Conservation (phyloP, 2,113 vertebrate genomes). For the Elephas maximus region DNA sequence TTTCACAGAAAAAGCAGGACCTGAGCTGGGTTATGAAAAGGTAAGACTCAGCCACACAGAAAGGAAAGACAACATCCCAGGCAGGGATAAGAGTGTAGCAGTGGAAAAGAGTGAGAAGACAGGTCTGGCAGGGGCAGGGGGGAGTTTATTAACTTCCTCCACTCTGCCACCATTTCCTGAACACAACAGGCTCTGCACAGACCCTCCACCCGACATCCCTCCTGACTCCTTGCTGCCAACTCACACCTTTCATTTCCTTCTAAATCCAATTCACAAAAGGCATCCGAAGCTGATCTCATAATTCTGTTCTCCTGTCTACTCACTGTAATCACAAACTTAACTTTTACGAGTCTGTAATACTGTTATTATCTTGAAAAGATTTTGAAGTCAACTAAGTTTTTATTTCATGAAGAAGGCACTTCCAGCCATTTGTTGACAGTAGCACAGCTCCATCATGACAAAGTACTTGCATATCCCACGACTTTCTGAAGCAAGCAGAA, state of each 20-base stretch:
- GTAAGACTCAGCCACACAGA: not conserved
- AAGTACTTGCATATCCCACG: not conserved
- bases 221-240: not conserved
- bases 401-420: not conserved
- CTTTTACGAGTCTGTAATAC: not conserved
- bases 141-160: not conserved
- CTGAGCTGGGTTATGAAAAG: not conserved
- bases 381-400: slow-evolving; percentile 2
- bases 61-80: not conserved
- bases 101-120: not conserved
- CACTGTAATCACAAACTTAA: not conserved
- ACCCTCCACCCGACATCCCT: not conserved
- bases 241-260: not conserved
- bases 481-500: not conserved
- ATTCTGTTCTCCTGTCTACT: not conserved
- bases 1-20: not conserved
- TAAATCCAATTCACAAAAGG: slow-evolving; percentile 3
- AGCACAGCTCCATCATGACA: not conserved
- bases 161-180: not conserved
- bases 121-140: accelerated
- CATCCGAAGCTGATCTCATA: not conserved
- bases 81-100: not conserved
- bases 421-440: not conserved
- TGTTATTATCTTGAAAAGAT: slow-evolving; percentile 1
- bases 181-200: not conserved